Percentiles rank a stretch among this genome's conserved stretches.
These are phyloP conservation scores for Mastacembelus armatus DNA, from an alignment of 2,797 vertebrate genomes.

Conservation along the genomic window DNA sequence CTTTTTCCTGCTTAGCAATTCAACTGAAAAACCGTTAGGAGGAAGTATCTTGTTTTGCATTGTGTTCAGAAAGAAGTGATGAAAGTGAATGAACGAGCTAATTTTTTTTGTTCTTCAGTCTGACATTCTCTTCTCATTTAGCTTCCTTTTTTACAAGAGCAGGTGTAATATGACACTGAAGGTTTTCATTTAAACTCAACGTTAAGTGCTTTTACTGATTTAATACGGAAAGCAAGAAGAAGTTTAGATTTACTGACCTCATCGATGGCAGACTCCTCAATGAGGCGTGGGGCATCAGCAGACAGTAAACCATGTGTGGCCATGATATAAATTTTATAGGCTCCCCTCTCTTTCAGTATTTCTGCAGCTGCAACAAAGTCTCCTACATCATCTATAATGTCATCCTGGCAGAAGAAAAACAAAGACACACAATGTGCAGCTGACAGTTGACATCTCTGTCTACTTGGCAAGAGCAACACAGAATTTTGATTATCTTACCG, in stretches of 20 bases:
- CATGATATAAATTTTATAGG: constrained; percentile 99
- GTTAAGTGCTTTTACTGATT: background rate
- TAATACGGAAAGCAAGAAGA: too few species aligned
- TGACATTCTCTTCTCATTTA: background rate
- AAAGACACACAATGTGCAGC: background rate
- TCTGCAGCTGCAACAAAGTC: constrained; percentile 97
- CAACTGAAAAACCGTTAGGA: background rate
- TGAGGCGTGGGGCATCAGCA: constrained; percentile 94
- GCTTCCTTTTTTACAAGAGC: background rate
- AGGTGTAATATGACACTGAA: background rate
- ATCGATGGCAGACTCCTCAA: constrained; percentile 95
- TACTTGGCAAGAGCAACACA: too few species aligned
- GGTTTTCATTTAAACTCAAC: background rate
- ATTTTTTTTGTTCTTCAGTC: background rate
- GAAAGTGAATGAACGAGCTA: background rate
- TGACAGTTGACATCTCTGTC: background rate
- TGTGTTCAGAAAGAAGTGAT: background rate
- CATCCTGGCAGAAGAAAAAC: constrained; percentile 89
- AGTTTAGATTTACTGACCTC: constrained; percentile 82
- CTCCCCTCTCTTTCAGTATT: constrained; percentile 98
- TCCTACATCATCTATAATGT: constrained; percentile 97
- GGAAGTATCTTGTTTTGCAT: constrained; percentile 11
- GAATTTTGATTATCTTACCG: too few species aligned
- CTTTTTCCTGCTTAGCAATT: background rate
- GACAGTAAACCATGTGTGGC: constrained; percentile 97